Evolutionary conservation across 2,888 invertebrate species (phyloP).

Genomic region (Tortrix viridana): DNA sequence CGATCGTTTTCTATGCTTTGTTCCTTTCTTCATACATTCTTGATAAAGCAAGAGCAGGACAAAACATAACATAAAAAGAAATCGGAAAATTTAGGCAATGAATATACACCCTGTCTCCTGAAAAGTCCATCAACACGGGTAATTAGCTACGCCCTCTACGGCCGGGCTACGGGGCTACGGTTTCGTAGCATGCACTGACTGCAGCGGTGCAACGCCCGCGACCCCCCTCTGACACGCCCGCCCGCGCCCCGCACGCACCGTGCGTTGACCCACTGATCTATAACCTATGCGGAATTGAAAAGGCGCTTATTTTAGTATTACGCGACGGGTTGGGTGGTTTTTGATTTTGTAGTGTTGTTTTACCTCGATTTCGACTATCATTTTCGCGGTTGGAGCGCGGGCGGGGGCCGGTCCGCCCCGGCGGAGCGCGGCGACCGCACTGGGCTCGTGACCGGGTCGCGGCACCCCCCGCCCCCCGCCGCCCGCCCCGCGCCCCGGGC

Average conservation of each 20-base stretch:
- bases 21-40: too few species aligned
- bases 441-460: conserved; percentile 77
- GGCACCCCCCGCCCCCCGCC: conserved; percentile 52
- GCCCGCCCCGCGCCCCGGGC: conserved; percentile 54
- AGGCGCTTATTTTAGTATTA: too few species aligned
- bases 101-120: not conserved
- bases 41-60: too few species aligned
- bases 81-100: too few species aligned
- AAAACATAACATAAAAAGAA: too few species aligned
- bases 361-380: conserved; percentile 83
- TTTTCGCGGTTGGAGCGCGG: conserved; percentile 49
- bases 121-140: conserved; percentile 26
- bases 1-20: too few species aligned
- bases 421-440: conserved; percentile 79
- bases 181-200: conserved; percentile 62
- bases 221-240: conserved; percentile 44
- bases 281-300: too few species aligned
- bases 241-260: conserved; percentile 72
- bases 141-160: conserved; percentile 48
- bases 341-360: conserved; percentile 26
- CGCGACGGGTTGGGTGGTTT: not conserved
- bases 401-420: conserved; percentile 72
- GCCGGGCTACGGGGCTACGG: conserved; percentile 59
- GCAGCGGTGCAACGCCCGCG: conserved; percentile 77
- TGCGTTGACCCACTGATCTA: conserved; percentile 81